Evolutionary conservation across 2,888 invertebrate species (phyloP).

Genomic region (Cephus rjabovi): DNA sequence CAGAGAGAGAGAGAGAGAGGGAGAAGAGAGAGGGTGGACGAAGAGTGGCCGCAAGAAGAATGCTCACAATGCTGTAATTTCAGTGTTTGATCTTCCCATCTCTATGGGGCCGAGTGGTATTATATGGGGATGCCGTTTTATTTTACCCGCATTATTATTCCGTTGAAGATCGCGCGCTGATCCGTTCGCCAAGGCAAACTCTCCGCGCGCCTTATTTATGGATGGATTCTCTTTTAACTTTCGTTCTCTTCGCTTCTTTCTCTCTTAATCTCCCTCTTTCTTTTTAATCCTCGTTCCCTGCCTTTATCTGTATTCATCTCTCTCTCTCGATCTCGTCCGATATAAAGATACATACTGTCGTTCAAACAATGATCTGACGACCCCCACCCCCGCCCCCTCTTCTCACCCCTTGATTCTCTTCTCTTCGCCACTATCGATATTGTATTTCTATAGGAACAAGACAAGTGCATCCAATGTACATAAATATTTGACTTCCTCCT

Average conservation of each 20-base stretch:
- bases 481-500: constrained; percentile 12
- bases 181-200: constrained; percentile 54
- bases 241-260: constrained; percentile 35
- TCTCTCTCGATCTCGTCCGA: background rate
- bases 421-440: background rate
- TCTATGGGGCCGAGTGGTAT: constrained; percentile 50
- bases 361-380: constrained; percentile 33
- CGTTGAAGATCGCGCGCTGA: constrained; percentile 65
- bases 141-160: constrained; percentile 66
- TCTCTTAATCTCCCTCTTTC: background rate
- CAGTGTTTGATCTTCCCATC: constrained; percentile 64
- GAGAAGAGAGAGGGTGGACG: constrained; percentile 24
- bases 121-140: constrained; percentile 57
- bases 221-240: constrained; percentile 66
- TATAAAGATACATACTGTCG: background rate
- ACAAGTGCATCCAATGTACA: background rate
- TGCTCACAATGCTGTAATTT: constrained; percentile 65
- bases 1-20: constrained; percentile 14
- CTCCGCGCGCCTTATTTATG: constrained; percentile 58
- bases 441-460: constrained; percentile 1
- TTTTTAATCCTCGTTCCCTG: constrained; percentile 9
- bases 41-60: constrained; percentile 49
- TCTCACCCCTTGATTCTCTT: background rate
- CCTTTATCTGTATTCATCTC: constrained; percentile 10
- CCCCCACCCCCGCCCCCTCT: constrained; percentile 27